Evolutionary conservation across 1,140 invertebrate genomes (phyloP), one percentile per base, ranked within the genome.

Genomic region (Chrysopa pallens): DNA sequence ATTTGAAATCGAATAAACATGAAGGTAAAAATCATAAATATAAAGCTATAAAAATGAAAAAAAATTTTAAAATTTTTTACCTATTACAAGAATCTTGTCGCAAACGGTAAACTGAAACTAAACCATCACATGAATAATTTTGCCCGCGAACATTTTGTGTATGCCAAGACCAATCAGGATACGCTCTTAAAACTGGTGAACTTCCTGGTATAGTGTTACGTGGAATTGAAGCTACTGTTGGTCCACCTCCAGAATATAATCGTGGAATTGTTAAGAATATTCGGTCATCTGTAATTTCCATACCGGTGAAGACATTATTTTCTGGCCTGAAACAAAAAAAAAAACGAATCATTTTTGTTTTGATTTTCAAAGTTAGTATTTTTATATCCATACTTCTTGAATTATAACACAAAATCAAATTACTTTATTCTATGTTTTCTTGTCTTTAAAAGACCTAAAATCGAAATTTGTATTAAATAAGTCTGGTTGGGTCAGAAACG

Each of bases 161-260:
- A 47, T 85, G 82, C 69, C 74, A 85, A 1, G 76, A 76, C 83
- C 82, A 86, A 42, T 78, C 75, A 0, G 84, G 84, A 58, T 80
- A 88, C 0, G 83, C 73, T 61, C 81, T 63, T 2, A 83, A 55
- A 40, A 67, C 63, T 0, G 80, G 80, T 43, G 73, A 80, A 31
- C 73, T 74, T n/a, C 72, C 76, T 0, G 63, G 56, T 0, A 72
- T 68, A 6, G 69, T 54, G 35, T 69, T 68, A 11, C 77, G 63
- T 0, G 80, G 70, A 2, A 86, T 68, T 54, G 67, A 74, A 8
- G 66, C 72, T 1, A 88, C 47, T 0, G 82, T 84, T 2, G 81
- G 75, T 0, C 82, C 73, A 1, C 84, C 74, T 6, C 83, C 84
- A 0, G 69, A 63, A 12, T 77, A 67, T 1, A 85, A 55, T 40